Evolutionary conservation across 2,888 invertebrate species (phyloP), one percentile per base, ranked within the genome.

Genomic region (Sphinx pinastri): DNA sequence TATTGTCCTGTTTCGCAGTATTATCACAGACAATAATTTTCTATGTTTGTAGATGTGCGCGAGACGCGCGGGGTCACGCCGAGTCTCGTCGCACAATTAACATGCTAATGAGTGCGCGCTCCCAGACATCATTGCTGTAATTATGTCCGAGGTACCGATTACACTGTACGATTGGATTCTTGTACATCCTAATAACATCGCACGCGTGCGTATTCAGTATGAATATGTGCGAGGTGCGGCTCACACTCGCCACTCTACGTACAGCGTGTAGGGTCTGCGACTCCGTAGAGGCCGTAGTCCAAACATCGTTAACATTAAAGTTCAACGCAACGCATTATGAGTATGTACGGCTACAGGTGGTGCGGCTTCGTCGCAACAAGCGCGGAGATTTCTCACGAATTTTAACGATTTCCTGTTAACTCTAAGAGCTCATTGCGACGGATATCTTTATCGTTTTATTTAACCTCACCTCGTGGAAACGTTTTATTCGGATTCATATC

Each of bases 341-440:
- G 16, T 63, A 63, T 47, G 45, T 49, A 49, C 63, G 13, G 19
- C 47, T 63, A 63, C 84, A 85, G 83, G 83, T 83, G 79, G 76
- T 74, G 74, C 71, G 75, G 81, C 38, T 38, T 38, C 80, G 79
- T 73, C 73, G 74, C 74, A 77, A 76, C 78, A 78, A 83, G 77
- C 77, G 81, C 80, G 76, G 82, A 87, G 83, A 86, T 88, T 91
- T 92, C 91, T 90, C 91, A 92, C 91, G 89, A 92, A 89, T 89
- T 91, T 92, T 92, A 90, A 93, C 86, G 88, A 91, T 92, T 93
- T 93, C 93, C 92, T 92, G 91, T 90, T 89, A 70, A 92, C 81
- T 81, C 82, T 80, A 76, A 74, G 80, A 81, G 83, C 82, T 85
- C 84, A 86, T 88, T 88, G 83, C 79, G 83, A 87, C 84, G 81